These are phyloP conservation scores for Sminthurides aquaticus DNA, from an alignment of 2,888 invertebrate genomes.

Conservation along the genomic window DNA sequence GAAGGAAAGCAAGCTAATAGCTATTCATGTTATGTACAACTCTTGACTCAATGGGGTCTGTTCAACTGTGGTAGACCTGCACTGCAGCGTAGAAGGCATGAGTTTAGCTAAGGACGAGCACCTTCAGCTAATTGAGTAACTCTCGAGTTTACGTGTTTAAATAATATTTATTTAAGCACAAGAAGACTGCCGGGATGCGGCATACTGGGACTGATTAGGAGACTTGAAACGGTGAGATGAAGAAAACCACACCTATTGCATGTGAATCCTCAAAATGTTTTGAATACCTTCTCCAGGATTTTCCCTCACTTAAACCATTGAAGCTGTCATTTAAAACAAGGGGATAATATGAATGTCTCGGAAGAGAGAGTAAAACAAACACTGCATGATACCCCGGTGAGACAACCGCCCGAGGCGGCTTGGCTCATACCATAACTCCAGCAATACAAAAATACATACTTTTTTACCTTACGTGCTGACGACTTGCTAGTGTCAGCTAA, in stretches of 20 bases:
- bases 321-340: slow-evolving; percentile 30
- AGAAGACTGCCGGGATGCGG: not conserved
- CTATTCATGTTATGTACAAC: too few relatives aligned
- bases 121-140: not conserved
- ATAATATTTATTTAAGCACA: not conserved
- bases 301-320: slow-evolving; percentile 20
- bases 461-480: not conserved
- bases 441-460: not conserved
- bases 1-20: too few relatives aligned
- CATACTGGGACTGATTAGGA: not conserved
- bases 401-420: slow-evolving; percentile 34
- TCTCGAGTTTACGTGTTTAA: not conserved
- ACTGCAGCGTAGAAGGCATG: too few relatives aligned
- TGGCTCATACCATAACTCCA: slow-evolving; percentile 16
- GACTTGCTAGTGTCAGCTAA: not conserved
- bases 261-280: slow-evolving; percentile 28
- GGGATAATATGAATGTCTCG: slow-evolving; percentile 36
- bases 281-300: slow-evolving; percentile 16
- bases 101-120: too few relatives aligned
- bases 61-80: too few relatives aligned
- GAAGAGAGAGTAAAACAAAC: slow-evolving; percentile 41
- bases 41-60: too few relatives aligned
- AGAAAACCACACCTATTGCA: slow-evolving; percentile 31
- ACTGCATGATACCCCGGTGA: slow-evolving; percentile 35
- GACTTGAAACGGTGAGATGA: slow-evolving; percentile 1